Evolutionary conservation across 2,113 vertebrate genomes (phyloP).

Genomic region (Papio anubis): DNA sequence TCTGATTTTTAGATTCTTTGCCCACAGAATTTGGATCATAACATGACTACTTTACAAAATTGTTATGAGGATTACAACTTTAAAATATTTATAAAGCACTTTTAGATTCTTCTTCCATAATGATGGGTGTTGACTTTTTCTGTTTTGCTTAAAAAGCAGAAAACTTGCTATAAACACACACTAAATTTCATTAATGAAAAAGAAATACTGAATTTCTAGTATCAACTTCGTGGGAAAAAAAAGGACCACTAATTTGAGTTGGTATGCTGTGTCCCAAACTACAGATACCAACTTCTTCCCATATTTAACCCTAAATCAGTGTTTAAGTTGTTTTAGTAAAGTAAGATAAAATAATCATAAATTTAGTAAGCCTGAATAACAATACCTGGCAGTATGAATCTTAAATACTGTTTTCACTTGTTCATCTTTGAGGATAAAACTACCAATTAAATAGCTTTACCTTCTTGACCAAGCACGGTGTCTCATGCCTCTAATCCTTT

Average conservation of each 20-base stretch:
- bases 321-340: neutral
- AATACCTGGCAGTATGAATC: neutral
- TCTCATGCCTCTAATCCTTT: too few relatives aligned
- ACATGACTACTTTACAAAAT: neutral
- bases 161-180: neutral
- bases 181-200: neutral
- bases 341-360: neutral
- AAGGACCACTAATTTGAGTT: neutral
- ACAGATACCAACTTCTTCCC: neutral
- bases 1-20: neutral
- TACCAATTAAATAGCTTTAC: constrained; percentile 2
- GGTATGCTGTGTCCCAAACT: neutral
- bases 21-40: neutral
- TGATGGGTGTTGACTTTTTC: neutral
- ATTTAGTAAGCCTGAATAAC: neutral
- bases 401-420: neutral
- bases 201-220: neutral
- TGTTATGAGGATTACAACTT: neutral
- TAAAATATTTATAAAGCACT: neutral
- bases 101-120: neutral
- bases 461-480: too few relatives aligned
- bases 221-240: neutral
- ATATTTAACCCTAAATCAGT: neutral
- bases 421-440: neutral
- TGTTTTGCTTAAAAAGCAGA: constrained; percentile 28